Evolutionary conservation across 2,888 invertebrate genomes (phyloP), one percentile per base, ranked within the genome.

Genomic region (Mongoloraphidia duomilia): DNA sequence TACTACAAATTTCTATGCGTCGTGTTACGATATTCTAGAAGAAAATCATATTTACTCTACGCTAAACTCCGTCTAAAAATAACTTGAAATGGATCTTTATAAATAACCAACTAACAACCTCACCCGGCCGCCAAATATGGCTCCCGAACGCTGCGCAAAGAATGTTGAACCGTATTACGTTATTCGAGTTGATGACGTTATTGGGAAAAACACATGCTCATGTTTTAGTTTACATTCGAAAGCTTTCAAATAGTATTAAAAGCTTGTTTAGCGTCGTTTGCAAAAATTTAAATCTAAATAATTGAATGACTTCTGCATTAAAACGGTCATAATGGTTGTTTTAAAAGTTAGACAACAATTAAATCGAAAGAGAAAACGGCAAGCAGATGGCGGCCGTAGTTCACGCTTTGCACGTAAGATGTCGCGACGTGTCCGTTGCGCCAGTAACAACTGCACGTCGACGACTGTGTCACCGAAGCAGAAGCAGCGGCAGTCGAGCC

Each of bases 251-350:
- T 26, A 26, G 26, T 26, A 26, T 6, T 56, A 53, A 55, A 59
- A 51, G 53, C 54, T 65, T 68, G 69, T 68, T 58, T 59, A 60
- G 64, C 68, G 72, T 72, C 70, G 70, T 67, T 53, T 53, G 49
- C 49, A 53, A 55, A 54, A 47, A 49, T 43, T 44, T 47, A 49
- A 34, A 42, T 62, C 59, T 64, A 57, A 60, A 57, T 58, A 59
- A 54, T 65, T 68, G 40, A 39, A 10, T 14, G 9, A 39, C 40
- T 8, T 11, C 9, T 14, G 13, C 11, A 43, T 10, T 9, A 34
- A n/a, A 43, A n/a, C n/a, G 42, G 9, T 9, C 17, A 40, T 40
- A 40, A 13, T 14, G 40, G 13, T 3, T 40, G 40, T 40, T 40
- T 12, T 40, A 17, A 40, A 13, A 13, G 12, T 11, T 11, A 3